Conservation (phyloP, 2,797 vertebrate species). For the Rhynchotus rufescens region DNA sequence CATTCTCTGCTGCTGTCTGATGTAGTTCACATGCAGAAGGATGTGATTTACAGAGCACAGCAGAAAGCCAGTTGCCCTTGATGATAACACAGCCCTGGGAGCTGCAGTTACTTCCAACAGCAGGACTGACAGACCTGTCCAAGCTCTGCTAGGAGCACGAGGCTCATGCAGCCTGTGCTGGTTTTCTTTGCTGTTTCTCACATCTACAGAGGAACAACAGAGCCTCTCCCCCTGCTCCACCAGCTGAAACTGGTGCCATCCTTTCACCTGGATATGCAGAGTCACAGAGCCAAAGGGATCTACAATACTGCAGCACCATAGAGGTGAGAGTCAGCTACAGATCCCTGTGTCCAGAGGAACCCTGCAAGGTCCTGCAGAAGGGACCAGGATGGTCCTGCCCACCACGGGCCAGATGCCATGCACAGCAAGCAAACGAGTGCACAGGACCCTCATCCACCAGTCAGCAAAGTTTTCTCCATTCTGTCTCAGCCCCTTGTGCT, state of each 20-base stretch:
- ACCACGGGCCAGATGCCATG: fast-evolving
- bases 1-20: constrained; percentile 6
- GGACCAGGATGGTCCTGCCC: fast-evolving
- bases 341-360: neutral
- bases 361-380: neutral
- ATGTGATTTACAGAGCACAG: neutral
- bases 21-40: neutral
- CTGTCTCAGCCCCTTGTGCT: neutral
- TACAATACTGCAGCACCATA: neutral
- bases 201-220: neutral
- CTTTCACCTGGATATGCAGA: neutral
- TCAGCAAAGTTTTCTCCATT: neutral
- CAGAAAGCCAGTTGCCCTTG: neutral
- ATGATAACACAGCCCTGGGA: neutral
- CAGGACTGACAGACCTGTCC: neutral
- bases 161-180: neutral
- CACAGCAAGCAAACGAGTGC: neutral
- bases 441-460: neutral
- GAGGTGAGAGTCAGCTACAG: neutral
- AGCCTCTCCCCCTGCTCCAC: neutral
- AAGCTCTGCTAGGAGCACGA: neutral
- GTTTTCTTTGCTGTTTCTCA: neutral
- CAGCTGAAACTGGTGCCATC: neutral
- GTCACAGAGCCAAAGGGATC: neutral
- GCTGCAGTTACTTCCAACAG: neutral